phyloP scores from a whole-genome alignment of 2,113 vertebrate species.

The Oceanites oceanicus region DNA sequence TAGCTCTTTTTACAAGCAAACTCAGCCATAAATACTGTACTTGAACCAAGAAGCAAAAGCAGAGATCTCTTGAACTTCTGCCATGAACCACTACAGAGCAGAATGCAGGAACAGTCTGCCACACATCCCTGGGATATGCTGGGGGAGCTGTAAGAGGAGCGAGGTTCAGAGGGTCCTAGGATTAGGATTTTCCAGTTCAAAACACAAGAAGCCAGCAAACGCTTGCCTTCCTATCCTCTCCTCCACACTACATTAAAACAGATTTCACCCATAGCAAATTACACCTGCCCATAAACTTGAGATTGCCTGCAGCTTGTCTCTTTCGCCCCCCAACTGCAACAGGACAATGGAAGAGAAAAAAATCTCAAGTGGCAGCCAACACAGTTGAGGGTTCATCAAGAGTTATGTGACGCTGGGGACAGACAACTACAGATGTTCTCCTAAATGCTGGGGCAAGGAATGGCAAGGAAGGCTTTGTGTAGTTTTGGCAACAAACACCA shows the following conservation, averaged over 20 bases:
- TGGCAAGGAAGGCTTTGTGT: neutral
- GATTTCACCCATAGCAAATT: neutral
- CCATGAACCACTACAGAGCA: neutral
- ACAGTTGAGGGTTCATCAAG: neutral
- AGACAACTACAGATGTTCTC: neutral
- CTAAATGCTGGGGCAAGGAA: neutral
- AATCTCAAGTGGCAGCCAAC: neutral
- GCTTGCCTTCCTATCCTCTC: neutral
- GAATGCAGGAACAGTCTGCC: neutral
- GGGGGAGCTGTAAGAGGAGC: neutral
- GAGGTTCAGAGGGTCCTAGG: neutral
- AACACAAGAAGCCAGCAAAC: neutral
- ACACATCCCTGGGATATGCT: neutral
- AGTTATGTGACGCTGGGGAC: neutral
- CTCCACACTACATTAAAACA: neutral
- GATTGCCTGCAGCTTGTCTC: neutral
- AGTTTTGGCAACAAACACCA: neutral
- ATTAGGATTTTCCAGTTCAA: neutral
- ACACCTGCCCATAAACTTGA: neutral
- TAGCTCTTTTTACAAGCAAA: neutral
- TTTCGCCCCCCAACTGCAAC: neutral
- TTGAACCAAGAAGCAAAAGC: neutral
- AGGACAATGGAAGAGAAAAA: neutral
- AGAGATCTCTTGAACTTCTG: neutral
- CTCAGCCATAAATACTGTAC: neutral